Evolutionary conservation across 2,797 vertebrate species (phyloP).

Genomic region (Pogoniulus pusillus): DNA sequence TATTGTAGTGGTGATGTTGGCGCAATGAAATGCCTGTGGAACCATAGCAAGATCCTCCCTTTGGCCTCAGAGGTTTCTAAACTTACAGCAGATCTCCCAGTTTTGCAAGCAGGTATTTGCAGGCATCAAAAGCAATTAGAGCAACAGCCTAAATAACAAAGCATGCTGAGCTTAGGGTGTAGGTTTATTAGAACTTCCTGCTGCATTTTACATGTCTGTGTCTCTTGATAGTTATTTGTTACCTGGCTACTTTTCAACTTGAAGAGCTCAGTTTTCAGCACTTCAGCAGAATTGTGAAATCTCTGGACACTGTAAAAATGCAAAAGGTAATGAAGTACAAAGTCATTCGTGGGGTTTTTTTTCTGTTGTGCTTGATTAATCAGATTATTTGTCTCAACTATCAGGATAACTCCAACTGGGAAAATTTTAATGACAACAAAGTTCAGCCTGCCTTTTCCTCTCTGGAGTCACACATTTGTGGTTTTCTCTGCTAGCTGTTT

Average conservation of each 20-base stretch:
- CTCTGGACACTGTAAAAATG: conserved; percentile 83
- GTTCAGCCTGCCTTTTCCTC: not conserved
- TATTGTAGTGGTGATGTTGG: not conserved
- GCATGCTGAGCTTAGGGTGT: not conserved
- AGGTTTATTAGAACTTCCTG: not conserved
- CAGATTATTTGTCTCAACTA: not conserved
- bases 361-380: not conserved
- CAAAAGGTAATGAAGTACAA: conserved; percentile 75
- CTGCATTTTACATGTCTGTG: conserved; percentile 14
- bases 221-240: conserved; percentile 85
- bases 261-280: conserved; percentile 83
- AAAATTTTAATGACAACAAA: not conserved
- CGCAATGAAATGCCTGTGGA: not conserved
- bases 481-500: not conserved
- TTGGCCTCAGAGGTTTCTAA: not conserved
- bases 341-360: not conserved
- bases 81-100: not conserved
- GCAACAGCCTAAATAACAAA: not conserved
- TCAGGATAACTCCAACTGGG: not conserved
- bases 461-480: not conserved
- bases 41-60: not conserved
- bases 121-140: not conserved
- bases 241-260: conserved; percentile 85
- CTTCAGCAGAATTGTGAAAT: conserved; percentile 84
- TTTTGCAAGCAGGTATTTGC: not conserved